phyloP scores from a whole-genome alignment of 2,888 invertebrate genomes.

The Chrysodeixis includens region DNA sequence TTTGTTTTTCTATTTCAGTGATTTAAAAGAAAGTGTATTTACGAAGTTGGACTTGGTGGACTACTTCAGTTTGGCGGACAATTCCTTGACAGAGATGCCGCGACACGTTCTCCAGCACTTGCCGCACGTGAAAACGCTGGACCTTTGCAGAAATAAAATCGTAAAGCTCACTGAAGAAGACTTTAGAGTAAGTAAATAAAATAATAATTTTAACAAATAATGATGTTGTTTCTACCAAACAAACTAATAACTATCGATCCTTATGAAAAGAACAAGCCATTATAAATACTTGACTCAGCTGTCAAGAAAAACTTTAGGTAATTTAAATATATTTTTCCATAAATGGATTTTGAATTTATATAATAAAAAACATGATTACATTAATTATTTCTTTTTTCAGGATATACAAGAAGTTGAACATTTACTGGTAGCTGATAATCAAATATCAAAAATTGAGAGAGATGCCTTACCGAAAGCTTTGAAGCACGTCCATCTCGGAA shows the following conservation, averaged over 20 bases:
- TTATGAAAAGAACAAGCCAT: too few species aligned
- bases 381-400: slow-evolving; percentile 59
- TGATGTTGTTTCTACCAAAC: too few species aligned
- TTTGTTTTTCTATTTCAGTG: slow-evolving; percentile 88
- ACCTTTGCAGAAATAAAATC: slow-evolving; percentile 95
- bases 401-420: slow-evolving; percentile 90
- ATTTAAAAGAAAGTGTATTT: slow-evolving; percentile 92
- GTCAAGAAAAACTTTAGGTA: too few species aligned
- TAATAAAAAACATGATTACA: too few species aligned
- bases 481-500: slow-evolving; percentile 92
- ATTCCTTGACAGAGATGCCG: slow-evolving; percentile 93
- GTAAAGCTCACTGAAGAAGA: slow-evolving; percentile 92
- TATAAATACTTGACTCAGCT: too few species aligned
- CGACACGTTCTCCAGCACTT: slow-evolving; percentile 93
- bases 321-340: too few species aligned
- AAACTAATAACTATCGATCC: too few species aligned
- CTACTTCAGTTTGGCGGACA: slow-evolving; percentile 94
- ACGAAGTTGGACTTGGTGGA: slow-evolving; percentile 92
- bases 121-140: slow-evolving; percentile 93
- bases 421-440: slow-evolving; percentile 93
- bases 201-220: not conserved
- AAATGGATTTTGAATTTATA: too few species aligned
- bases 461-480: slow-evolving; percentile 92
- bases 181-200: slow-evolving; percentile 90
- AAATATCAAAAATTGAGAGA: slow-evolving; percentile 92